Evolutionary conservation across 2,113 vertebrate genomes (phyloP).

Genomic region (Galemys pyrenaicus): DNA sequence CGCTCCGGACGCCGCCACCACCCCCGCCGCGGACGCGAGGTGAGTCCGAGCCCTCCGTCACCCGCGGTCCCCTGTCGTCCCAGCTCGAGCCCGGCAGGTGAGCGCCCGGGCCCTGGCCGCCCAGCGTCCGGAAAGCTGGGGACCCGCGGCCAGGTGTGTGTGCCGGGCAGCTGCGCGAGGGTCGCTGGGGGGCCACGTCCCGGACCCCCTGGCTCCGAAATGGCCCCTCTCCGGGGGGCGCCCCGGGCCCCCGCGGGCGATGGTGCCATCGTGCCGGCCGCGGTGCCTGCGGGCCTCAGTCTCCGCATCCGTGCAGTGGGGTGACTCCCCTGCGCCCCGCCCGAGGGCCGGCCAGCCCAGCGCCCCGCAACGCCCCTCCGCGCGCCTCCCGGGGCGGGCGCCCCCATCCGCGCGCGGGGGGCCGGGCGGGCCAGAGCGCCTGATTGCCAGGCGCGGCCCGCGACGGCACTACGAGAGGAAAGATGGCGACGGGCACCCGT

Average conservation of each 20-base stretch:
- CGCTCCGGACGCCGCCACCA: background rate
- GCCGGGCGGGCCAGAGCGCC: background rate
- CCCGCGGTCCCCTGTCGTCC: background rate
- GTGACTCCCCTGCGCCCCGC: background rate
- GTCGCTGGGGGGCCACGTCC: background rate
- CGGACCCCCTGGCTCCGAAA: background rate
- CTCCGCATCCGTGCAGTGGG: background rate
- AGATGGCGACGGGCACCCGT: conserved; percentile 66
- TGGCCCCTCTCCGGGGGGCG: background rate
- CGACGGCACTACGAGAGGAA: background rate
- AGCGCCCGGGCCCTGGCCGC: background rate
- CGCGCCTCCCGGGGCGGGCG: background rate
- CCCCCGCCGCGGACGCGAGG: background rate
- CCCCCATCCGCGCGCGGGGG: rapidly evolving
- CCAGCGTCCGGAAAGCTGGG: background rate
- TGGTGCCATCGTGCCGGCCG: background rate
- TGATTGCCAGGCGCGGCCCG: background rate
- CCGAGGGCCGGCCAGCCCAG: too few species aligned
- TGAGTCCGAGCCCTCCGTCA: background rate
- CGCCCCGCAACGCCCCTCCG: background rate
- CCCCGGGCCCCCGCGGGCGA: background rate
- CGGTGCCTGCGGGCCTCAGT: background rate
- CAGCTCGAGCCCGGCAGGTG: background rate
- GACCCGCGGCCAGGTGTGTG: background rate
- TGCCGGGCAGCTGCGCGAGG: background rate